Conservation (phyloP, 2,888 invertebrate species). For the Caenorhabditis sp. region DNA sequence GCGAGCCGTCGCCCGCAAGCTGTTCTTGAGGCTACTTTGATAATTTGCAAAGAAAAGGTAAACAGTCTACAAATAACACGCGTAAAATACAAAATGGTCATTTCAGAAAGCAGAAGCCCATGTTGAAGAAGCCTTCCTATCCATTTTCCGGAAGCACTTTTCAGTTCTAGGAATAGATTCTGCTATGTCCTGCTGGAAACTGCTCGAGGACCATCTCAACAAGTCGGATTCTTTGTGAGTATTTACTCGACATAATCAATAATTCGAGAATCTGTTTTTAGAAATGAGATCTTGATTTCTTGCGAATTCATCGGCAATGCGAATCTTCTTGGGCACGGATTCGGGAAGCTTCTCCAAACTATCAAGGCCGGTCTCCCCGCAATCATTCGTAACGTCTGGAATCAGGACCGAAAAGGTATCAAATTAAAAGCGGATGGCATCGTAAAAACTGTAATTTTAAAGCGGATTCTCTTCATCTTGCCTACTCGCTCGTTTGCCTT, state of each 20-base stretch:
- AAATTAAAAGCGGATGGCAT: not conserved
- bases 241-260: not conserved
- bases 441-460: not conserved
- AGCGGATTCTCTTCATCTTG: constrained; percentile 24
- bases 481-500: constrained; percentile 23
- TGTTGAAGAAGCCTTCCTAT: constrained; percentile 32
- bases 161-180: constrained; percentile 43
- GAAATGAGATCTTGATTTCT: constrained; percentile 30
- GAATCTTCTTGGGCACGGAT: constrained; percentile 43
- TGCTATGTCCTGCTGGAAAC: constrained; percentile 27
- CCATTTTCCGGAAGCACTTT: constrained; percentile 37
- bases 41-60: constrained; percentile 38
- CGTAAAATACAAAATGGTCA: not conserved
- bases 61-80: not conserved
- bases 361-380: constrained; percentile 22
- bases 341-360: constrained; percentile 16
- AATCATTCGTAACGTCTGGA: constrained; percentile 8
- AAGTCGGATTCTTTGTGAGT: constrained; percentile 11
- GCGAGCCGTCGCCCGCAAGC: constrained; percentile 36
- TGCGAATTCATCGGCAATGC: constrained; percentile 33
- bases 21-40: constrained; percentile 25
- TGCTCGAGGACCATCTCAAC: constrained; percentile 19
- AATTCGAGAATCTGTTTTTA: too few relatives aligned
- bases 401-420: constrained; percentile 10
- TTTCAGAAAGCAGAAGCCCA: constrained; percentile 35